Evolutionary conservation across 2,797 vertebrate genomes (phyloP).

Genomic region (Jordanella pulchra): DNA sequence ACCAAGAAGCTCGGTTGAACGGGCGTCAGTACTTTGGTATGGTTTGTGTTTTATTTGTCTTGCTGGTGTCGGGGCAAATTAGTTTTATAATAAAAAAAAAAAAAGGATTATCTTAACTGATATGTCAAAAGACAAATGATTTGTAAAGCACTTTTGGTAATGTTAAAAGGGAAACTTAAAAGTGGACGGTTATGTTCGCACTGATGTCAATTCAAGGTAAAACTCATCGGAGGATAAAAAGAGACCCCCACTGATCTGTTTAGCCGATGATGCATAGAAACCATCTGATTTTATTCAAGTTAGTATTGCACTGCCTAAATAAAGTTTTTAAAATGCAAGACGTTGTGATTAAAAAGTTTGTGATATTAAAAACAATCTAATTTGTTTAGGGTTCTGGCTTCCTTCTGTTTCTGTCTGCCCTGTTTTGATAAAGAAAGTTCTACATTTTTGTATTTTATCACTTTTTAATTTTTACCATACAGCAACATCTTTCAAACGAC

Average conservation of each 20-base stretch:
- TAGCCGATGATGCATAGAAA: conserved; percentile 8
- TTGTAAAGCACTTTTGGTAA: conserved; percentile 24
- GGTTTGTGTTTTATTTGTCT: conserved; percentile 30
- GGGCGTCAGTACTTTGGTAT: conserved; percentile 5
- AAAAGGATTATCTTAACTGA: neutral
- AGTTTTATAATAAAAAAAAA: too few relatives aligned
- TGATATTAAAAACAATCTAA: neutral
- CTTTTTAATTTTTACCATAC: too few relatives aligned
- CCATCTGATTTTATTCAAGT: conserved; percentile 5
- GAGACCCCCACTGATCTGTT: conserved; percentile 17
- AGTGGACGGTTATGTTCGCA: conserved; percentile 21
- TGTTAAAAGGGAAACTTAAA: conserved; percentile 57
- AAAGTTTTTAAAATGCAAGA: neutral
- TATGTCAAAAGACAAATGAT: neutral
- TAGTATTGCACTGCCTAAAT: conserved; percentile 3
- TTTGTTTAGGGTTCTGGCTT: too few relatives aligned
- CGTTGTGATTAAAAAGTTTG: neutral
- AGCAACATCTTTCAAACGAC: too few relatives aligned
- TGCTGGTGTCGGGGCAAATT: conserved; percentile 29
- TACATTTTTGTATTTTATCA: too few relatives aligned
- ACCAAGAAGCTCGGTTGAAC: neutral
- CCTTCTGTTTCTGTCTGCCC: too few relatives aligned
- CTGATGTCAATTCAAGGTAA: conserved; percentile 8
- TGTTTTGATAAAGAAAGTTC: too few relatives aligned
- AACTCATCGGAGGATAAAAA: neutral